phyloP scores from a whole-genome alignment of 2,113 vertebrate species.

The Myiozetetes cayanensis region DNA sequence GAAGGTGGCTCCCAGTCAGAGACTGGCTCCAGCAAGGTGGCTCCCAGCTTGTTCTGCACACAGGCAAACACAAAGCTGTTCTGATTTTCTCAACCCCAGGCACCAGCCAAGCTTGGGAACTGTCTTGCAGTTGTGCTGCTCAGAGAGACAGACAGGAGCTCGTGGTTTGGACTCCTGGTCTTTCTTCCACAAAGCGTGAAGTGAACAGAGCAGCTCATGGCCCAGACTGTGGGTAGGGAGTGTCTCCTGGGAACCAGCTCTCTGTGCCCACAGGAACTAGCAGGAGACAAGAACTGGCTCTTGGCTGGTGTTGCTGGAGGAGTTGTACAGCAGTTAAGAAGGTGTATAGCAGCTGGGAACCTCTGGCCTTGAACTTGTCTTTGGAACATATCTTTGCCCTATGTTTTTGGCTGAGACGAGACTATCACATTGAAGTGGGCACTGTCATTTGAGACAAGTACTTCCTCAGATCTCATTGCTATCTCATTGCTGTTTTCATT shows the following conservation, averaged over 20 bases:
- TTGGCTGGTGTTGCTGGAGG: neutral
- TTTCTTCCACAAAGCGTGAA: neutral
- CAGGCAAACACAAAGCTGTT: neutral
- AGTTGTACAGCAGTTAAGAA: neutral
- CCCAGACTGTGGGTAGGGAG: slow-evolving; percentile 23
- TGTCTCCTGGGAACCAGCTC: slow-evolving; percentile 43
- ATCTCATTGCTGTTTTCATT: neutral
- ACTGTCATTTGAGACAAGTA: neutral
- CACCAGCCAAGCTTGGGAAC: slow-evolving; percentile 1
- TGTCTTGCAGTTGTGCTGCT: neutral
- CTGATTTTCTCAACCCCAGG: neutral
- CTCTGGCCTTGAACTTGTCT: neutral
- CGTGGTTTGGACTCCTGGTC: neutral
- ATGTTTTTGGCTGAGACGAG: neutral
- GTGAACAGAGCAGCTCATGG: neutral
- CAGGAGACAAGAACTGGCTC: neutral
- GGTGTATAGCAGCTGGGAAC: neutral
- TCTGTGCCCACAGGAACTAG: neutral
- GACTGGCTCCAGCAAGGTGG: neutral
- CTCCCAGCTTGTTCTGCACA: slow-evolving; percentile 1
- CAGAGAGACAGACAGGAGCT: neutral
- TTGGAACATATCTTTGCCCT: neutral
- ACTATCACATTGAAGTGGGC: neutral
- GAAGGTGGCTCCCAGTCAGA: neutral
- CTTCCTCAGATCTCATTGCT: neutral